Evolutionary conservation across 2,888 invertebrate species (phyloP), one percentile per base, ranked within the genome.

Genomic region (Ethmia dodecea): DNA sequence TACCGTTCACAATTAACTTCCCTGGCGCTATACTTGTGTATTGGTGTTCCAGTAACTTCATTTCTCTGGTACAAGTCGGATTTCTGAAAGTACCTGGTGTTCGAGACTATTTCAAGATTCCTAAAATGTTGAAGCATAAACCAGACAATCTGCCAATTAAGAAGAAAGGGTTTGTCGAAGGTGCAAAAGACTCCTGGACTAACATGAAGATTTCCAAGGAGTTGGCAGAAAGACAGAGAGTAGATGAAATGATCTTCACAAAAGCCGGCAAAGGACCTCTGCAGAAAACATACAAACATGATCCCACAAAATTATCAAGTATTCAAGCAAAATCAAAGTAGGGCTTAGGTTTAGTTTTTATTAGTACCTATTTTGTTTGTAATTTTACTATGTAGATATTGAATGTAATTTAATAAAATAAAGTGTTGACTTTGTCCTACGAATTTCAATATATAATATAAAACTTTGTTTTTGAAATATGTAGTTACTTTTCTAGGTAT

Each of bases 1-100:
- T 97, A 42, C 94, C 96, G 0, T 93, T 98, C 58, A 95, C 93
- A 5, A 88, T 95, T 27, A 93, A 94, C 64, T 98, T 98, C 61
- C 94, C 96, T 8, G 92, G 94, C 11, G 96, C 94, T 0, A 92
- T 98, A 59, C 86, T 96, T 27, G 91, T 93, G 18, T 98, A 98
- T 65, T 98, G 98, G 98, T 89, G 91, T 10, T 91, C 94, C 14
- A 93, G 92, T 51, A 98, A 98, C 70, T 89, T 94, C 28, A 90
- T 97, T 45, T 96, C 97, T 0, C 70, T 98, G 3, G 44, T 87
- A 0, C 97, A 97, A 90, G 94, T 94, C 5, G 89, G 90, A 5
- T 33, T 96, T 34, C 73, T 98, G 9, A 92, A 89, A 75, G 87
- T 94, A 43, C 94, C 95, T 5, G 67, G 79, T 13, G 91, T 98